A percentile compares a stretch with the other conserved stretches of the same genome.
Conservation (phyloP, 2,888 invertebrate genomes). For the Lamproptera curius region DNA sequence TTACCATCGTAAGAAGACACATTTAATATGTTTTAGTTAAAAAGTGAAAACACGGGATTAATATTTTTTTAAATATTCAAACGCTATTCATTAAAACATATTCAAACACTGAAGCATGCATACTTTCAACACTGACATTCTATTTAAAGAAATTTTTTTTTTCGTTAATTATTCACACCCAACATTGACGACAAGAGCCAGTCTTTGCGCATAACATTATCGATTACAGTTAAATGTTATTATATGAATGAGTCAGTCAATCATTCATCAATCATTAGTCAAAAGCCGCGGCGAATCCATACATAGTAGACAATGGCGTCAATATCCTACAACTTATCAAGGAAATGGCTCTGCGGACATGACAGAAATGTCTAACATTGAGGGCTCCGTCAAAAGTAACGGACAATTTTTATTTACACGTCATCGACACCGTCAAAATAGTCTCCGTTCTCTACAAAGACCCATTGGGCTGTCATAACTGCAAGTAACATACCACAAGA, state of each 20-base stretch:
- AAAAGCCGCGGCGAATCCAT: constrained; percentile 43
- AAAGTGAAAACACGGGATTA: too few species aligned
- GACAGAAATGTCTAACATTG: constrained; percentile 16
- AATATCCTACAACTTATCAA: constrained; percentile 37
- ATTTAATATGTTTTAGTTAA: too few species aligned
- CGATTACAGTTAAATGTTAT: constrained; percentile 49
- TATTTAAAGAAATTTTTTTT: too few species aligned
- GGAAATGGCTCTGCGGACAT: constrained; percentile 26
- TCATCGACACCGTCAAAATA: too few species aligned
- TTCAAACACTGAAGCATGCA: too few species aligned
- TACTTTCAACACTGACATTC: too few species aligned
- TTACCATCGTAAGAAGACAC: too few species aligned
- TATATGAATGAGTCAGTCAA: constrained; percentile 60
- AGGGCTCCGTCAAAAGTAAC: constrained; percentile 11
- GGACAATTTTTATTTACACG: constrained; percentile 13
- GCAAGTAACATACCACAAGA: constrained; percentile 10
- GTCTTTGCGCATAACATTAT: constrained; percentile 15
- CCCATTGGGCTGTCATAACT: constrained; percentile 3
- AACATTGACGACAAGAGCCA: constrained; percentile 10
- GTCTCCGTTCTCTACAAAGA: too few species aligned
- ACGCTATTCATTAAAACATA: too few species aligned
- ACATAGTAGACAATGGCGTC: constrained; percentile 47
- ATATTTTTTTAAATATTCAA: too few species aligned
- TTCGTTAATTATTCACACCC: too few species aligned
- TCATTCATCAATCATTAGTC: constrained; percentile 64